Conservation (phyloP, 1,140 invertebrate species). For the Zaprionus africanus region DNA sequence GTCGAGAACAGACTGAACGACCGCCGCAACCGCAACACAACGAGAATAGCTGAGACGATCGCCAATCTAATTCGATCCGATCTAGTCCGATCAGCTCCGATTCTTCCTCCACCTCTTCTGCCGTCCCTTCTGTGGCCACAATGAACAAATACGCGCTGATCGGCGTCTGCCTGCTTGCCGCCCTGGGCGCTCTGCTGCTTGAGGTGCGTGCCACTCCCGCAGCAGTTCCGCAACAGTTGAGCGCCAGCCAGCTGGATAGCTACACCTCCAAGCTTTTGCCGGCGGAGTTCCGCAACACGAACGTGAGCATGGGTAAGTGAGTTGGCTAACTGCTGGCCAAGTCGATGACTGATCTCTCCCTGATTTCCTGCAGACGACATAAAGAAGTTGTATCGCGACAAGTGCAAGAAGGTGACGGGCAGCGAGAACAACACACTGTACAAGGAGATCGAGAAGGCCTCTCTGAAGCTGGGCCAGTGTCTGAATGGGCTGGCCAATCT, state of each 20-base stretch:
- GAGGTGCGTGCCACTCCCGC: conserved; percentile 58
- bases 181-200: conserved; percentile 55
- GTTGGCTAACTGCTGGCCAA: not conserved
- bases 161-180: conserved; percentile 59
- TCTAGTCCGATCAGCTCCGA: not conserved
- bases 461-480: conserved; percentile 83
- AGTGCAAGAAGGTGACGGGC: conserved; percentile 73
- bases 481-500: conserved; percentile 85
- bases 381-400: conserved; percentile 67
- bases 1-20: conserved; percentile 24
- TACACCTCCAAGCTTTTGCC: conserved; percentile 62
- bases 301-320: conserved; percentile 63
- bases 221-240: conserved; percentile 23
- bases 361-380: conserved; percentile 51
- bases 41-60: conserved; percentile 4
- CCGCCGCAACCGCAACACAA: conserved; percentile 1
- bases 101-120: not conserved
- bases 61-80: conserved; percentile 9
- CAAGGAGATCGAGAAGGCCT: conserved; percentile 73
- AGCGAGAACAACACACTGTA: conserved; percentile 62
- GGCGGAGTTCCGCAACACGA: conserved; percentile 68
- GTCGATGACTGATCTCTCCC: not conserved
- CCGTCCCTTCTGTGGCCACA: not conserved
- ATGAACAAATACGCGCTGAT: conserved; percentile 68
- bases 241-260: conserved; percentile 56